Base-by-base conservation (phyloP, 2,797 vertebrate species). In the Eospalax fontanierii region DNA sequence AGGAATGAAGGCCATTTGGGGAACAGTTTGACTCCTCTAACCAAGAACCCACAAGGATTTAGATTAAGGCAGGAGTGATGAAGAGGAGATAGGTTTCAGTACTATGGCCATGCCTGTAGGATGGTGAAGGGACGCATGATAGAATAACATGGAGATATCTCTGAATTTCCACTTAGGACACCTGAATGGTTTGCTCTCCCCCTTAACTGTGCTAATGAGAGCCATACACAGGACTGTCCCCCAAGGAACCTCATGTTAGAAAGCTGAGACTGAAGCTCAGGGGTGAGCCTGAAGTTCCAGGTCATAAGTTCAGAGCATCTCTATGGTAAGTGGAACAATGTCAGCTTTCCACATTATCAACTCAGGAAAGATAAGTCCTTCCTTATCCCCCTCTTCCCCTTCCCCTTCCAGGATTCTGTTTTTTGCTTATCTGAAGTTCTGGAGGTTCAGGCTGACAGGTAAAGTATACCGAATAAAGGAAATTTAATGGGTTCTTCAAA, bases 341-440 rank as follows among this genome's bases (percentile, higher is more conserved):
- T 38, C 65, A 40, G 11, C 21, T 73, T 11, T 57, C 38, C 74
- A 85, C 66, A 54, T 85, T 70, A 70, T 14, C 28, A 59, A 15
- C 65, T 90, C 18, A 46, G 83, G 79, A 78, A 79, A 90, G 73
- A n/a, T 2, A 35, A 26, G 19, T 46, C 6, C 43, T 71, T 8
- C 4, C 1, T 50, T 11, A 6, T 50, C 46, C 46, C 46, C 46
- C 11, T 50, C 46, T 50, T 50, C 46, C 46, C 46, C 46, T 50
- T 50, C 50, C 12, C 12, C 50, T 9, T 14, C 50, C 14, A 7
- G 9, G 50, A 76, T 95, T 89, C 82, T 35, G 22, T 33, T 81
- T 26, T 80, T 90, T 88, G 46, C 73, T 76, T 78, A 10, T 80
- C 28, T 86, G 59, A 71, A 90, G n/a, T n/a, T n/a, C 50, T 26